Percentiles rank a stretch among this genome's conserved stretches.
phyloP scores from a whole-genome alignment of 2,797 vertebrate species.

The Hybognathus amarus region DNA sequence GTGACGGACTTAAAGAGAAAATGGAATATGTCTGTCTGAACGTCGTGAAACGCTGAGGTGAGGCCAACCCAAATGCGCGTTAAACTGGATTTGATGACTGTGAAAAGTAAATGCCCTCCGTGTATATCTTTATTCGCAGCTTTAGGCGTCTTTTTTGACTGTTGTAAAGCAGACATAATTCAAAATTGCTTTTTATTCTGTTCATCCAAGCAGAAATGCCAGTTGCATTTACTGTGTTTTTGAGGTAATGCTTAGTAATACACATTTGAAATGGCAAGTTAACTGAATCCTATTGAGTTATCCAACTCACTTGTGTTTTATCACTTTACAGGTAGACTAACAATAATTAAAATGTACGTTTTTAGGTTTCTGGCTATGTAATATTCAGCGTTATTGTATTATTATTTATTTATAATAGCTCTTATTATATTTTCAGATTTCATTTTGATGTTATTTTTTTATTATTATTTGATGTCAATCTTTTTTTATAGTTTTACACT shows the following conservation, averaged over 20 bases:
- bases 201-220: conserved; percentile 73
- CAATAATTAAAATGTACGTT: background rate
- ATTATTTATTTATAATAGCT: background rate
- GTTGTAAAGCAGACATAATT: conserved; percentile 64
- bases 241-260: conserved; percentile 76
- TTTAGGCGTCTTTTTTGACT: conserved; percentile 52
- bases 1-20: conserved; percentile 27
- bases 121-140: conserved; percentile 4
- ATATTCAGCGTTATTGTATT: background rate
- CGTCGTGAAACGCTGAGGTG: background rate
- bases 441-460: too few relatives aligned
- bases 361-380: background rate
- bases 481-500: too few relatives aligned
- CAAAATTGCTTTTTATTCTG: conserved; percentile 74
- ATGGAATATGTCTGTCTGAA: conserved; percentile 20
- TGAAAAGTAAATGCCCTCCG: conserved; percentile 36
- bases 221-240: conserved; percentile 74
- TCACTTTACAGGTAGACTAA: conserved; percentile 74
- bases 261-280: conserved; percentile 80
- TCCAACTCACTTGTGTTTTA: conserved; percentile 72
- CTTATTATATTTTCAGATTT: background rate
- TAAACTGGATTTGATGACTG: conserved; percentile 39
- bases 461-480: too few relatives aligned
- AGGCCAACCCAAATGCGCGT: conserved; percentile 1
- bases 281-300: conserved; percentile 79